Evolutionary conservation across 2,113 vertebrate genomes (phyloP).

Genomic region (Tragelaphus strepsiceros): DNA sequence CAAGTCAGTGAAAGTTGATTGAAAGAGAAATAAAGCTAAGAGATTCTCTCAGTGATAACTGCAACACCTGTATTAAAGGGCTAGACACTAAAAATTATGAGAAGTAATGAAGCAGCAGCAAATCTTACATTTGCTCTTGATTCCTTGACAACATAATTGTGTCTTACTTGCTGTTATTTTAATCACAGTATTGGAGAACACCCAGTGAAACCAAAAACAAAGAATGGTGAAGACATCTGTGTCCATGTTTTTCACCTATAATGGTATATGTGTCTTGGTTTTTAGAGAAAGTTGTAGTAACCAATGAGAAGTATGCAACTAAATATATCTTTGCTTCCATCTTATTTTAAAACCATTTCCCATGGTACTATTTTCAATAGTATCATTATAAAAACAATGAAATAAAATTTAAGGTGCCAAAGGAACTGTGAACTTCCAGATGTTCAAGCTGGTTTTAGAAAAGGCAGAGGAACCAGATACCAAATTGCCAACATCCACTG

Average conservation of each 20-base stretch:
- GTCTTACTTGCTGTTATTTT: slow-evolving; percentile 72
- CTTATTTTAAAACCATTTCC: not conserved
- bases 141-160: slow-evolving; percentile 73
- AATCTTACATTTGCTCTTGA: slow-evolving; percentile 74
- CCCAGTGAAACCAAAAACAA: slow-evolving; percentile 26
- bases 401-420: not conserved
- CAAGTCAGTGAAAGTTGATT: slow-evolving; percentile 64
- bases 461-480: too few relatives aligned
- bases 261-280: not conserved
- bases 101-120: slow-evolving; percentile 68
- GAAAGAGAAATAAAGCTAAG: slow-evolving; percentile 33
- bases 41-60: slow-evolving; percentile 74
- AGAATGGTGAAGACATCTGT: not conserved
- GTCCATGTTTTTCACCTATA: not conserved
- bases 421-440: too few relatives aligned
- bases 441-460: too few relatives aligned
- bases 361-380: not conserved
- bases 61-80: slow-evolving; percentile 83
- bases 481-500: too few relatives aligned
- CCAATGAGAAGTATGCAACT: not conserved
- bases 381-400: slow-evolving; percentile 21
- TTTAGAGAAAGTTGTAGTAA: not conserved
- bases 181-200: slow-evolving; percentile 47
- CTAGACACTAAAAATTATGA: slow-evolving; percentile 76
- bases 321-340: not conserved